These are phyloP conservation scores for Drosophila colorata DNA, from an alignment of 2,888 invertebrate genomes.

Conservation along the genomic window DNA sequence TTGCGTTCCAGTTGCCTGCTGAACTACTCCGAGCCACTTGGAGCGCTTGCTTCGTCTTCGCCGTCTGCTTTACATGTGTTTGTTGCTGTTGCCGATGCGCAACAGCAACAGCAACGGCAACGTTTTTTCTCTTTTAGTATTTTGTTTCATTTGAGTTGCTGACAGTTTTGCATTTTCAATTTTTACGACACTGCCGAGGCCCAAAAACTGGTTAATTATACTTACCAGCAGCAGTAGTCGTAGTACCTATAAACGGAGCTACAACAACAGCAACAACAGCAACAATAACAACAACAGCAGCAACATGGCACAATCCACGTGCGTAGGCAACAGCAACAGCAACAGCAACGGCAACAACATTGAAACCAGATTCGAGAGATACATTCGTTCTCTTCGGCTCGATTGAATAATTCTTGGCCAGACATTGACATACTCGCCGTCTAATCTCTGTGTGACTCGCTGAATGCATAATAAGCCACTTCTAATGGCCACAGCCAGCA, in stretches of 20 bases:
- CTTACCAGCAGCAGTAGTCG: conserved; percentile 18
- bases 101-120: conserved; percentile 11
- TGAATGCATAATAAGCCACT: conserved; percentile 59
- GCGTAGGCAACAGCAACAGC: conserved; percentile 47
- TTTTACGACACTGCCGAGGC: conserved; percentile 44
- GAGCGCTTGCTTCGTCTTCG: conserved; percentile 17
- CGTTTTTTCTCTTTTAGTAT: conserved; percentile 22
- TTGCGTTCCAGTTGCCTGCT: conserved; percentile 63
- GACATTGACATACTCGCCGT: conserved; percentile 63
- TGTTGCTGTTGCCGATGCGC: conserved; percentile 28
- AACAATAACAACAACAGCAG: conserved; percentile 11
- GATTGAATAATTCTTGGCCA: conserved; percentile 62
- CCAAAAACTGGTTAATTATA: conserved; percentile 57
- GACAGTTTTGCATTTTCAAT: conserved; percentile 64
- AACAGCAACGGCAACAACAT: conserved; percentile 12
- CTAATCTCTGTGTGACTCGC: conserved; percentile 40
- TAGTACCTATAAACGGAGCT: conserved; percentile 25
- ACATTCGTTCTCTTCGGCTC: conserved; percentile 27
- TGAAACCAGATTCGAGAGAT: conserved; percentile 42
- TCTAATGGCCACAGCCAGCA: conserved; percentile 31
- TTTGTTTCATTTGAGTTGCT: conserved; percentile 45
- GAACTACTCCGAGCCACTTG: conserved; percentile 57
- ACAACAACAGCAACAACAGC: conserved; percentile 8
- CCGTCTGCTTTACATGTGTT: conserved; percentile 26
- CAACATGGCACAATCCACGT: conserved; percentile 45